These are phyloP conservation scores for Sesia bembeciformis DNA, from an alignment of 2,888 invertebrate genomes.

Conservation along the genomic window DNA sequence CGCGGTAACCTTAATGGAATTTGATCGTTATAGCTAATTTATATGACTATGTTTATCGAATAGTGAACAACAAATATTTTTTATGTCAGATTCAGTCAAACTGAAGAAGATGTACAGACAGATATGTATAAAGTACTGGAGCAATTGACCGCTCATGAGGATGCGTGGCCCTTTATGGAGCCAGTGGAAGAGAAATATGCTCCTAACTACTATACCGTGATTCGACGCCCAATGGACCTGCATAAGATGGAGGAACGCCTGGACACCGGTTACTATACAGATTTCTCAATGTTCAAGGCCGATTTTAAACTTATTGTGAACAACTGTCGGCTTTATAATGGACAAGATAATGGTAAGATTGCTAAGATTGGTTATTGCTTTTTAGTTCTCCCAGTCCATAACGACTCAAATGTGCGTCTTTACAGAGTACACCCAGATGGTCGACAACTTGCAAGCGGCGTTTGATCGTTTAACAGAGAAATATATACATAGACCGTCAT, in stretches of 20 bases:
- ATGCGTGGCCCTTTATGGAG: slow-evolving; percentile 96
- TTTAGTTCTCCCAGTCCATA: background rate
- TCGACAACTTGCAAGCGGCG: slow-evolving; percentile 85
- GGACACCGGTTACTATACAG: slow-evolving; percentile 86
- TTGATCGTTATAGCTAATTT: background rate
- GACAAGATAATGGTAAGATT: slow-evolving; percentile 88
- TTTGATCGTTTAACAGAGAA: slow-evolving; percentile 88
- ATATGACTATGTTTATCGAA: too few relatives aligned
- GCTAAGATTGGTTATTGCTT: background rate
- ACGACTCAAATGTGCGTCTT: slow-evolving; percentile 1
- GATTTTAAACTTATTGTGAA: slow-evolving; percentile 95
- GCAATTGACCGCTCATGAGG: slow-evolving; percentile 88
- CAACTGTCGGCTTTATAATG: slow-evolving; percentile 94
- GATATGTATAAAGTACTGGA: slow-evolving; percentile 95
- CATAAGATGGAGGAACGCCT: slow-evolving; percentile 90
- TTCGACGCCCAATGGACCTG: slow-evolving; percentile 89
- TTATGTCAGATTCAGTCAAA: slow-evolving; percentile 79
- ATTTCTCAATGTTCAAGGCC: slow-evolving; percentile 85
- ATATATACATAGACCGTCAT: slow-evolving; percentile 86
- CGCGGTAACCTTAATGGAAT: background rate
- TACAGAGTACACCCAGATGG: slow-evolving; percentile 91
- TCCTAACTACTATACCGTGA: slow-evolving; percentile 86
- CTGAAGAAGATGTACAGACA: slow-evolving; percentile 88
- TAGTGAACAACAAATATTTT: too few relatives aligned
- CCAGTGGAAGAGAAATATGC: slow-evolving; percentile 95